Base-by-base conservation (phyloP, 2,113 vertebrate genomes). In the Salvelinus namaycush region DNA sequence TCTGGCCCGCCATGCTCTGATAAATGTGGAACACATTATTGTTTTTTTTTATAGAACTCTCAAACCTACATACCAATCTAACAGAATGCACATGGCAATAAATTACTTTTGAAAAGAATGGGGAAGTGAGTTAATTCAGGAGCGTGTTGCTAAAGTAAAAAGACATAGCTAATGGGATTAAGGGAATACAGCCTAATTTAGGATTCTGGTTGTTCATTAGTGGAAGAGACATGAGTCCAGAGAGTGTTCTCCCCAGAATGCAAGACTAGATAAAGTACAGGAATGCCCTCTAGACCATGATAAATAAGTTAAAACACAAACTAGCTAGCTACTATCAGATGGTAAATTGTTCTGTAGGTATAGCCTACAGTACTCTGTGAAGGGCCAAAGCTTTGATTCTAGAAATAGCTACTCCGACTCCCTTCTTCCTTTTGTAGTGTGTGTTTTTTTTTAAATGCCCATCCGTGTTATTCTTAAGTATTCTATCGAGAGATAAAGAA, bases 401-500 rank as follows among this genome's bases (percentile, higher is more conserved):
- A 26, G 22, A 65, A 26, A 22, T 26, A 29, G 65, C 27, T 67
- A 27, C 26, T 67, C 1, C 1, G 2, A 39, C 3, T 22, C 16
- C n/a, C 5, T n/a, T 44, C 68, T n/a, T 69, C 14, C 18, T 69
- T 39, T 69, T 39, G 31, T 69, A 57, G 68, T 9, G 34, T 69
- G 5, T 69, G 16, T 31, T 68, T 31, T 31, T 68, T 31, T 34
- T 9, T 0, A 72, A 54, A 39, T 62, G 26, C 34, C 49, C 66
- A 51, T 20, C 39, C 20, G 29, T 66, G 79, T 69, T 84, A 86
- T 75, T 78, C 72, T 60, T 70, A 22, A 34, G 18, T 79, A 64
- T 84, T 84, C 65, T 70, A 68, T 68, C 83, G 49, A 78, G 54
- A 87, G 85, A 84, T 83, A 74, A 79, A 83, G 71, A 13, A 44